Base-by-base conservation (phyloP, 2,888 invertebrate species). In the Bursaphelenchus okinawaensis region DNA sequence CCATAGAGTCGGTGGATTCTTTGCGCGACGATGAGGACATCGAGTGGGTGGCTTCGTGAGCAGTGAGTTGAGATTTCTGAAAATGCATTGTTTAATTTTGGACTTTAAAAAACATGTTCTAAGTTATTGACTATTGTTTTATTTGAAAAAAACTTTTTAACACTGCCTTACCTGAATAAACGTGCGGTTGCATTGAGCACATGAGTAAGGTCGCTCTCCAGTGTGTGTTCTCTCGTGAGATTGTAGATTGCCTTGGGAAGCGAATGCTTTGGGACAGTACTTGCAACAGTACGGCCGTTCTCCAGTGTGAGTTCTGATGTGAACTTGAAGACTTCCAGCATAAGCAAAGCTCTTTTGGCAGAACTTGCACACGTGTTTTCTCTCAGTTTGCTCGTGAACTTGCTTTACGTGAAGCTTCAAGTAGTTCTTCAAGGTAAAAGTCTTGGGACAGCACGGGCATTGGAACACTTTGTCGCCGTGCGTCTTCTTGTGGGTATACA, bases 401-500 rank as follows among this genome's bases (percentile, higher is more conserved):
- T 79, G 81, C 59, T 76, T 77, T 31, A 82, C 77, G 64, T 82
- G 82, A 26, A 82, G 69, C 54, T 80, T 81, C 66, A 82, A 68
- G 66, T 82, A 82, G 71, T 82, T 82, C 64, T 81, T 80, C 61
- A 83, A 66, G 7, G 82, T 80, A 67, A 82, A 82, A 0, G 77
- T 78, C 67, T 82, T 82, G 9, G 79, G 72, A 61, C 82, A 83
- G 56, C 70, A 75, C 6, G 70, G 68, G 63, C 82, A 82, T 69
- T 79, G 69, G 66, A 79, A 82, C 12, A 69, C 66, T 62, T 82
- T 82, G 55, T 80, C 81, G 23, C 82, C 81, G 65, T 82, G 82
- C 4, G 82, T 82, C 66, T 82, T 81, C 67, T 82, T 82, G 69
- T 82, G 82, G 8, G 82, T 82, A 68, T 83, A 82, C 20, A 82